Base-by-base conservation (phyloP, 2,888 invertebrate species). In the Orthonevra nobilis region DNA sequence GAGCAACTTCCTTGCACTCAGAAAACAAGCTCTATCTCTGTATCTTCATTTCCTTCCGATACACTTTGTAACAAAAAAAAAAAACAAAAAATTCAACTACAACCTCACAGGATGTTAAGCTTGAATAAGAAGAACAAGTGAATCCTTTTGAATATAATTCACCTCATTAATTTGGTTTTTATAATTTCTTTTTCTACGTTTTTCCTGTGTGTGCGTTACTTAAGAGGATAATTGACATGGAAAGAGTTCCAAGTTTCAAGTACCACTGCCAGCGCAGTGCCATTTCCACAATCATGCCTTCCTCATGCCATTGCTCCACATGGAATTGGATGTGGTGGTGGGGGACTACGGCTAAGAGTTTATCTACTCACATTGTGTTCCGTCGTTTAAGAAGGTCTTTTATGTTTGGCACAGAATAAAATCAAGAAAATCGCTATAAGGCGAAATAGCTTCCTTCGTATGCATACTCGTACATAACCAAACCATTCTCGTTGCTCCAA, bases 161-260 rank as follows among this genome's bases (percentile, higher is more conserved):
- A 66, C 66, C 66, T 66, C 66, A 66, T 66, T 70, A 70, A 70
- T 70, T 70, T 70, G 52, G 60, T 61, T 54, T 60, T 61, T 52
- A 74, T 60, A 38, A 60, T 68, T 52, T 74, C 73, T 68, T 10
- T 3, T 23, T 9, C 15, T 23, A 36, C 15, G 9, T 28, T 9
- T 14, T 32, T 10, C 23, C n/a, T 48, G 15, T 32, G n/a, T 34
- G 9, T 9, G 40, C 48, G 26, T 74, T 54, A 60, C 68, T 52
- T 26, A 68, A 69, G 61, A 61, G 26, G 54, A 68, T 74, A 74
- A 74, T 74, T 74, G 74, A 68, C 74, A 68, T 74, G 54, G 12
- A 44, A 66, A 74, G 66, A 46, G 56, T 52, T 54, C 60, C 30
- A 52, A 42, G 50, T 26, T 34, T 28, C 20, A 44, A 19, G 44